These are phyloP conservation scores for Oopsacas minuta DNA, from an alignment of 37 sponge, comb jelly and placozoan species.

Conservation along the genomic window DNA sequence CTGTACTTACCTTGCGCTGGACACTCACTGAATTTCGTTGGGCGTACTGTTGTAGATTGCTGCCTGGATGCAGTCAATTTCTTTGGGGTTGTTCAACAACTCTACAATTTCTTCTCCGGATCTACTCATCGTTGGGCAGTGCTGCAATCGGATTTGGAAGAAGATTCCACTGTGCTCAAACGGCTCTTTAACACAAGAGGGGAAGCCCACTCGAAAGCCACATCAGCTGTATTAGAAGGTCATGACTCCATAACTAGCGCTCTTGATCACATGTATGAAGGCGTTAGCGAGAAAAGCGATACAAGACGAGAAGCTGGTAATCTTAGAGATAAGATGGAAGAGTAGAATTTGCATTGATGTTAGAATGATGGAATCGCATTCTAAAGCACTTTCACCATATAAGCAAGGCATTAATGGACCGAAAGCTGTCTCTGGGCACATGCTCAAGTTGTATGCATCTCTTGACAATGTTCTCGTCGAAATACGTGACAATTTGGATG, in stretches of 20 bases:
- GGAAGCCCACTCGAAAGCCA: slow-evolving; percentile 21
- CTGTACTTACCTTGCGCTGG: slow-evolving; percentile 18
- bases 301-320: slow-evolving; percentile 1
- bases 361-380: slow-evolving; percentile 5
- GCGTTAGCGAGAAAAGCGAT: slow-evolving; percentile 16
- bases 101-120: slow-evolving; percentile 27
- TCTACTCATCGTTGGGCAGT: slow-evolving; percentile 22
- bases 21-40: slow-evolving; percentile 26
- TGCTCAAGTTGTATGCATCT: slow-evolving; percentile 11
- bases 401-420: slow-evolving; percentile 10
- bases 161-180: slow-evolving; percentile 10
- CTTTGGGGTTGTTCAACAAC: slow-evolving; percentile 20
- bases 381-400: background rate
- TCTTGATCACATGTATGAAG: background rate
- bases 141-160: background rate
- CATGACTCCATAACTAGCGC: background rate
- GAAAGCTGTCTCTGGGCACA: background rate
- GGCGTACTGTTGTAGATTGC: slow-evolving; percentile 17
- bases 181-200: slow-evolving; percentile 1
- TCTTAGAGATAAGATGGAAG: background rate
- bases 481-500: background rate
- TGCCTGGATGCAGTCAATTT: slow-evolving; percentile 20
- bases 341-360: slow-evolving; percentile 15
- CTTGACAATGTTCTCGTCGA: background rate
- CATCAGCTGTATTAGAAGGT: slow-evolving; percentile 17